Percentiles rank a stretch among this genome's conserved stretches.
These are phyloP conservation scores for Trichonephila clavipes DNA, from an alignment of 1,140 invertebrate species.

Conservation along the genomic window DNA sequence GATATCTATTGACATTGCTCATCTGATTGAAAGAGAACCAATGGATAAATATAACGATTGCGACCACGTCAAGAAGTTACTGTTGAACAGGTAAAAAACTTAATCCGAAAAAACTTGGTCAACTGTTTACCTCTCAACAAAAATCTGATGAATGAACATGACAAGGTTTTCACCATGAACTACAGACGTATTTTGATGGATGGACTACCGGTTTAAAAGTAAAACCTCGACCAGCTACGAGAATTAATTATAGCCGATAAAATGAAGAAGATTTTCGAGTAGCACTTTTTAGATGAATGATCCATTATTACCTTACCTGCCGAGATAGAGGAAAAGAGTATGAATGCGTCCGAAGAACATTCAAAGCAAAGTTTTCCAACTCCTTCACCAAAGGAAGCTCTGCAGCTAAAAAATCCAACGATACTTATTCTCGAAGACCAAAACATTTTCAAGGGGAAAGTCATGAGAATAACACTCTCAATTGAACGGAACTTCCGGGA, in stretches of 20 bases:
- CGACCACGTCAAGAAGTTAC: neutral
- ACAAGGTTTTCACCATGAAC: conserved; percentile 4
- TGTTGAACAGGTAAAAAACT: conserved; percentile 43
- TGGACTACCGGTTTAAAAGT: neutral
- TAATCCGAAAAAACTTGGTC: neutral
- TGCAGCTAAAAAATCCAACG: too few relatives aligned
- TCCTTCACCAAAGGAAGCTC: too few relatives aligned
- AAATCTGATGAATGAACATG: neutral
- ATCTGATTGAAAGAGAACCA: neutral
- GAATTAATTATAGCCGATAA: too few relatives aligned
- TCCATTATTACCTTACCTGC: too few relatives aligned
- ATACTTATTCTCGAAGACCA: too few relatives aligned
- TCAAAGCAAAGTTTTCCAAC: too few relatives aligned
- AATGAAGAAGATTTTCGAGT: too few relatives aligned
- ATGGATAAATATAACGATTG: neutral
- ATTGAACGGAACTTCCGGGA: too few relatives aligned
- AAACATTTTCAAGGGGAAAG: neutral
- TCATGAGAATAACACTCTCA: too few relatives aligned
- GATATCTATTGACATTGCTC: neutral
- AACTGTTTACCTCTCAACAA: neutral
- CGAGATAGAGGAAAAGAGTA: too few relatives aligned
- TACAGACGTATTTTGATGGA: conserved; percentile 13
- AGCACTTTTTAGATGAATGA: too few relatives aligned
- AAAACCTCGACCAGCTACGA: neutral
- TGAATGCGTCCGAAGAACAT: too few relatives aligned